These are phyloP conservation scores for Cottoperca gobio DNA, from an alignment of 2,797 vertebrate species.

Conservation along the genomic window DNA sequence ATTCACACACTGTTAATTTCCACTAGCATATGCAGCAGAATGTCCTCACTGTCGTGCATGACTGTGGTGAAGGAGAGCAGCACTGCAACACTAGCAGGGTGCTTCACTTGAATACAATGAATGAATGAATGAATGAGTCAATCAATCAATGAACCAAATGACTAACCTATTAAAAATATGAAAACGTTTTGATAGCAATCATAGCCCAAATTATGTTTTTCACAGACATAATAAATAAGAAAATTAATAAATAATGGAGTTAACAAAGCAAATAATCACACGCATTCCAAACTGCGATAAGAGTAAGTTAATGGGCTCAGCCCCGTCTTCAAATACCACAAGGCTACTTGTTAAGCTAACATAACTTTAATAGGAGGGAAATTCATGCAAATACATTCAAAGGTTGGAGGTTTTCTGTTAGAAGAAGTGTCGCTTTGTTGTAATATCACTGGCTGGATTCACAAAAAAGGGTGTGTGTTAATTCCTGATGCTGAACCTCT, in stretches of 20 bases:
- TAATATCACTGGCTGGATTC: not conserved
- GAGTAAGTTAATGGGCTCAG: not conserved
- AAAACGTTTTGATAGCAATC: not conserved
- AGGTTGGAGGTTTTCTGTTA: not conserved
- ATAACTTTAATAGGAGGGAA: constrained; percentile 1
- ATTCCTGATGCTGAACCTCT: not conserved
- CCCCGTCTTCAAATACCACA: not conserved
- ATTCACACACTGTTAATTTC: not conserved
- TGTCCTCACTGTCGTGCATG: not conserved
- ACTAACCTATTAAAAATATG: not conserved
- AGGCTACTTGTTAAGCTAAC: not conserved
- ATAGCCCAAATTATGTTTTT: not conserved
- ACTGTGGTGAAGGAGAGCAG: not conserved
- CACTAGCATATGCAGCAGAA: not conserved
- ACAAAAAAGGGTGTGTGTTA: not conserved
- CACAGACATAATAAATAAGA: not conserved
- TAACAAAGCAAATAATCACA: not conserved
- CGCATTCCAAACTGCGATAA: not conserved
- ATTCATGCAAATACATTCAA: constrained; percentile 5
- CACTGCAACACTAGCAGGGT: not conserved
- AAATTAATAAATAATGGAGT: not conserved
- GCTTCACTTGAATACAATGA: not conserved
- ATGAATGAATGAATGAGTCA: not conserved
- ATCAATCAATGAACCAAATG: not conserved
- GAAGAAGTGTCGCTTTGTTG: not conserved